Base-by-base conservation (phyloP, 2,797 vertebrate species). In the Semotilus atromaculatus region DNA sequence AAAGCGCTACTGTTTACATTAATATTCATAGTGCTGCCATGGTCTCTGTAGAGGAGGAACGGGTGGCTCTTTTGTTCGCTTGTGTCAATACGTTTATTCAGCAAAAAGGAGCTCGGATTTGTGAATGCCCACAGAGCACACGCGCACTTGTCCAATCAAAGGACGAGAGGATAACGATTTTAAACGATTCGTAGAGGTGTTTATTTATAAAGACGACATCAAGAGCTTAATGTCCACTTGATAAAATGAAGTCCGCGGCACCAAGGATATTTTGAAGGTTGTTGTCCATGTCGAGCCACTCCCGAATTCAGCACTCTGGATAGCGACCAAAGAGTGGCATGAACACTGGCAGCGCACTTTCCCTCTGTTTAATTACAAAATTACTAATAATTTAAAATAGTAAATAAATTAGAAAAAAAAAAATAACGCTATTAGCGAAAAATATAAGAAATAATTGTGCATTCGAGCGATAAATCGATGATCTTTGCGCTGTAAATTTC, bases 31-130 rank as follows among this genome's bases (percentile, higher is more conserved):
- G 94, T 92, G 94, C 94, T 94, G 94, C 94, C 94, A 93, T 93
- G 93, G 95, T 93, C 94, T 93, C 91, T 91, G 94, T 94, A 93
- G 94, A 95, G 93, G 94, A 95, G 95, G 95, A 95, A 96, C 95
- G 95, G 95, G 95, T 96, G 95, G 94, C 95, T 95, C 95, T 96
- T 96, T 96, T 96, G 95, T 96, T 95, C 94, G 93, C 88, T 90
- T 89, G 83, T 92, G 93, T 96, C 95, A 96, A 95, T 96, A 95
- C 95, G 93, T 95, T 96, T 96, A 96, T 96, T 96, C 95, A 96
- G 95, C 93, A 94, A 93, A 94, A 95, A 93, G 91, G 90, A 91
- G 90, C 92, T 90, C 80, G 88, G 90, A 83, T 91, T 90, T 92
- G 90, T 93, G 94, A 94, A 95, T 94, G 93, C 93, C 92, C 92